phyloP scores from a whole-genome alignment of 2,797 vertebrate species.

The Rhinella marina region DNA sequence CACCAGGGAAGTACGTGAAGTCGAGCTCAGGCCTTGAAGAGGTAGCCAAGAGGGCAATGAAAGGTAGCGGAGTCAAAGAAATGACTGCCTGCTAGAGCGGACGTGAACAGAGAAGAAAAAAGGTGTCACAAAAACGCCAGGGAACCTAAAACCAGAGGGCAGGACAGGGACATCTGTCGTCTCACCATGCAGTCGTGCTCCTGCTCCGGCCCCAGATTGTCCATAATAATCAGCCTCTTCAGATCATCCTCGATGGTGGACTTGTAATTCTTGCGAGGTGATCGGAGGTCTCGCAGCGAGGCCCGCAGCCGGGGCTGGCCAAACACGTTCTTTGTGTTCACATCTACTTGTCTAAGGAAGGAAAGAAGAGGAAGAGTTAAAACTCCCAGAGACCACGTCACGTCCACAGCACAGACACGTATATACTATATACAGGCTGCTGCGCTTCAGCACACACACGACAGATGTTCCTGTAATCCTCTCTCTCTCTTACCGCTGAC shows the following conservation, averaged over 20 bases:
- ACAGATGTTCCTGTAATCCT: constrained; percentile 50
- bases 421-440: not conserved
- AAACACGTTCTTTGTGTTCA: constrained; percentile 88
- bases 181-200: constrained; percentile 73
- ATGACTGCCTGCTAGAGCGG: not conserved
- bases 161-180: fast-evolving
- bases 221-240: constrained; percentile 94
- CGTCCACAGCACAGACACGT: not conserved
- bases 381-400: not conserved
- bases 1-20: too few species aligned
- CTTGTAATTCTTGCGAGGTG: constrained; percentile 87
- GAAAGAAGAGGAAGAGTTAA: not conserved
- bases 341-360: constrained; percentile 83
- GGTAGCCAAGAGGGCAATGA: too few species aligned
- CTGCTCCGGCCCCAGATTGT: constrained; percentile 75
- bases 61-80: too few species aligned
- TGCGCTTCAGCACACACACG: constrained; percentile 17
- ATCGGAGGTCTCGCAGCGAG: constrained; percentile 89
- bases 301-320: constrained; percentile 90
- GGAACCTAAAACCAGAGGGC: not conserved
- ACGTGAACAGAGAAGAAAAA: not conserved
- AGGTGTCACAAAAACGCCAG: not conserved
- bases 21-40: too few species aligned
- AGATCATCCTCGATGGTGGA: constrained; percentile 92
- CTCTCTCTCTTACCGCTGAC: constrained; percentile 23